Conservation (phyloP, 2,113 vertebrate species). For the Pygoscelis antarcticus region DNA sequence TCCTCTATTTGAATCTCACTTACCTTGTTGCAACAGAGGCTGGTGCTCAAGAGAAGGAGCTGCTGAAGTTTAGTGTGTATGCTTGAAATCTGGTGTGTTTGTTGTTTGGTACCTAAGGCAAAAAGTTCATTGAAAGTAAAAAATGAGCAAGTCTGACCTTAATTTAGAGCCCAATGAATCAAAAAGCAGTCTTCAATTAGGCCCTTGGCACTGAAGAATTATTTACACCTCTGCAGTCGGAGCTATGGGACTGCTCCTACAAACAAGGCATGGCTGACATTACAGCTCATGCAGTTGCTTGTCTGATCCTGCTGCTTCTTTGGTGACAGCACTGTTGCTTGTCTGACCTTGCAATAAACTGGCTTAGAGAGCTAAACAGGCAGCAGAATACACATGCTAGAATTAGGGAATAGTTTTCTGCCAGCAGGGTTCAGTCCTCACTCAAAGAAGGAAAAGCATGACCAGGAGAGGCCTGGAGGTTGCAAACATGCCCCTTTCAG, state of each 20-base stretch:
- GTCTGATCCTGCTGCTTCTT: background rate
- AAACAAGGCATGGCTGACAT: background rate
- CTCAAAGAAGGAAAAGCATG: rapidly evolving
- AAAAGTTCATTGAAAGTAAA: background rate
- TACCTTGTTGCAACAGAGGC: background rate
- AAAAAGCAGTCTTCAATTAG: background rate
- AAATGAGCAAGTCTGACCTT: background rate
- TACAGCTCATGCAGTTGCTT: background rate
- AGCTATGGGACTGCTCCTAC: background rate
- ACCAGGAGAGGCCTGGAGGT: background rate
- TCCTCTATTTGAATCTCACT: background rate
- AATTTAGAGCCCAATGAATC: slow-evolving; percentile 8
- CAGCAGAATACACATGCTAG: rapidly evolving
- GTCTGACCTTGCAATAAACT: background rate
- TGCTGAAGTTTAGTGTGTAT: background rate
- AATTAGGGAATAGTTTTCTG: background rate
- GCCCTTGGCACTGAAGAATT: background rate
- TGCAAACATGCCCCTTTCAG: background rate
- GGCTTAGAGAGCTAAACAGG: background rate
- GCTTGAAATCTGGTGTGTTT: background rate
- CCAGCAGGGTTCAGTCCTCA: background rate
- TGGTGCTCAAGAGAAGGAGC: background rate
- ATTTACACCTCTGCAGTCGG: background rate
- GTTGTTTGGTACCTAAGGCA: background rate
- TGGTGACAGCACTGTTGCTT: background rate